Evolutionary conservation across 2,888 invertebrate genomes (phyloP), one percentile per base, ranked within the genome.

Genomic region (Thereva nobilitata): DNA sequence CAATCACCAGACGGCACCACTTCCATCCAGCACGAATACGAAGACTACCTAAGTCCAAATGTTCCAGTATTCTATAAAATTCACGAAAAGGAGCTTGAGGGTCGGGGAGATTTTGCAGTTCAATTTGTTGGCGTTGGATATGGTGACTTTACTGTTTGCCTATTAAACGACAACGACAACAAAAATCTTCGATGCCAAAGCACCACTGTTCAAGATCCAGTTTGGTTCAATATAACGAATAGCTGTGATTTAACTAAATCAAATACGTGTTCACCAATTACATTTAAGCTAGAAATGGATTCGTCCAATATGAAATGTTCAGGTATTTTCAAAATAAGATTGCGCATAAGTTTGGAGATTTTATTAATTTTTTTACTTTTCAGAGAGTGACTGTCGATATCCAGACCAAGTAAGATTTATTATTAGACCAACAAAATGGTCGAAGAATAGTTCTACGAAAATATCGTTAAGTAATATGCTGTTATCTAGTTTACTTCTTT

Each of bases 301-400:
- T 80, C 82, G 7, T 81, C 85, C 4, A 76, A 77, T 42, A 85
- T 84, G 71, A 80, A 83, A 72, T 89, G 88, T 76, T 83, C 86
- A 77, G 86, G 88, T 88, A 83, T 73, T 67, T 44, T 7, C 9
- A 8, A 10, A 54, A 1, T 38, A 41, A 12, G 12, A 41, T 38
- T 54, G 12, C n/a, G 5, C 2, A 9, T 47, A 10, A 47, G n/a
- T 42, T 9, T 42, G 47, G 7, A 47, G 47, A 8, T 10, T 47
- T 47, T 5, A n/a, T 47, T 10, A 2, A 5, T 49, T 54, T 65
- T 53, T 63, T 38, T 35, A 45, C 23, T 68, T 71, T 68, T 69
- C 82, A 89, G 89, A 89, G 80, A 83, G 83, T 54, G 86, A 87
- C 67, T 90, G 89, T 74, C 84, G 86, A 65, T 83, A 83, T 73